Percentiles rank a stretch among this genome's conserved stretches.
These are phyloP conservation scores for Enteromius mattozi DNA, from an alignment of 2,797 vertebrate species.

Conservation along the genomic window DNA sequence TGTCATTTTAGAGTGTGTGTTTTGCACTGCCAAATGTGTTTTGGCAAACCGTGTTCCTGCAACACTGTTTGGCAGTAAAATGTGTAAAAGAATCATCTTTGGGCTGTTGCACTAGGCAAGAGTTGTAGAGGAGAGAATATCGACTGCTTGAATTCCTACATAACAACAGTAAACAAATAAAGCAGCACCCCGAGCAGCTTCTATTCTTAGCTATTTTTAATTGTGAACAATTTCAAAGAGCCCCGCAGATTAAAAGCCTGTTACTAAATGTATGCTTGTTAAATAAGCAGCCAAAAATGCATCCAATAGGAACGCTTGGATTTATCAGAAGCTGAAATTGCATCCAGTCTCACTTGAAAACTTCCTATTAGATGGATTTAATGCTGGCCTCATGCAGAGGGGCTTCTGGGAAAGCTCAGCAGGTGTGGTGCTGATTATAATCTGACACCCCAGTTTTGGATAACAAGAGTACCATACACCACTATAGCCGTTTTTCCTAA, in stretches of 20 bases:
- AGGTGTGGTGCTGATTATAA: conserved; percentile 76
- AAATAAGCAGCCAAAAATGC: conserved; percentile 40
- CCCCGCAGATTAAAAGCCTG: conserved; percentile 2
- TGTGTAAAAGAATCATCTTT: conserved; percentile 64
- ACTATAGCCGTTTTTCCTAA: background rate
- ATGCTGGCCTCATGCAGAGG: conserved; percentile 72
- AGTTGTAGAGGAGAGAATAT: conserved; percentile 8
- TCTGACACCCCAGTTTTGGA: conserved; percentile 69
- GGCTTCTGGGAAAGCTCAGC: conserved; percentile 75
- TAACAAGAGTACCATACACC: conserved; percentile 65
- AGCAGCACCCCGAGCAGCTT: conserved; percentile 25
- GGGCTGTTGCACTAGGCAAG: conserved; percentile 62
- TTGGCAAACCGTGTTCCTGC: conserved; percentile 70
- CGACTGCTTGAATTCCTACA: background rate
- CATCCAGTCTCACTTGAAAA: conserved; percentile 61
- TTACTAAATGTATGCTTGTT: conserved; percentile 35
- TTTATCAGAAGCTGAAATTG: conserved; percentile 37
- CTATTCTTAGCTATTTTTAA: conserved; percentile 37
- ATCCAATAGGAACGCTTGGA: conserved; percentile 56
- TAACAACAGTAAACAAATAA: conserved; percentile 29
- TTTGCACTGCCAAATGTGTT: conserved; percentile 68
- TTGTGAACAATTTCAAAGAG: conserved; percentile 36
- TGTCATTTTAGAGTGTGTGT: conserved; percentile 73
- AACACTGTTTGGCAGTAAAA: conserved; percentile 72
- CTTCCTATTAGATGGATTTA: conserved; percentile 70